These are phyloP conservation scores for Aporophyla nigra DNA, from an alignment of 2,888 invertebrate genomes.

Conservation along the genomic window DNA sequence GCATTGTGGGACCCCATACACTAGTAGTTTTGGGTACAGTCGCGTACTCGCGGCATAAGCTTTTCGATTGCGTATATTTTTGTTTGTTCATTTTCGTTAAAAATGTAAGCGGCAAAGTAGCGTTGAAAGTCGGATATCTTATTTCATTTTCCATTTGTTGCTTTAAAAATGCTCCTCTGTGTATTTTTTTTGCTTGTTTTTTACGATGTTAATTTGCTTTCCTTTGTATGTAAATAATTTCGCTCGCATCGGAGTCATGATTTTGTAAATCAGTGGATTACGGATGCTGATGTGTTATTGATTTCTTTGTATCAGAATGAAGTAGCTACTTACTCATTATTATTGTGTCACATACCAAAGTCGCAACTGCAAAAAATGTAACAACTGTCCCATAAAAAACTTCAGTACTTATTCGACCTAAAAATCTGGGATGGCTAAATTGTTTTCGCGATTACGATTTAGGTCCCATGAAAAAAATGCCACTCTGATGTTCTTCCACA, in stretches of 20 bases:
- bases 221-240: constrained; percentile 56
- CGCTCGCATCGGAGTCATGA: constrained; percentile 32
- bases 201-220: constrained; percentile 42
- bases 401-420: too few relatives aligned
- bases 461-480: too few relatives aligned
- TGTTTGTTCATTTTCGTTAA: constrained; percentile 48
- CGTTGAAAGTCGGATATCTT: constrained; percentile 51
- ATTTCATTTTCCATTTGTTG: constrained; percentile 56
- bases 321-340: background rate
- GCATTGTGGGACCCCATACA: constrained; percentile 89
- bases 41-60: constrained; percentile 72
- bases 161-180: constrained; percentile 45
- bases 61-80: constrained; percentile 30
- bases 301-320: constrained; percentile 10
- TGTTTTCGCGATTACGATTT: too few relatives aligned
- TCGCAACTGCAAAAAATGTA: too few relatives aligned
- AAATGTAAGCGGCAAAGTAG: constrained; percentile 48
- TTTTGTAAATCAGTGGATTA: constrained; percentile 41
- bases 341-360: too few relatives aligned
- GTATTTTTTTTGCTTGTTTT: constrained; percentile 37
- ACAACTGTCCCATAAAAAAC: too few relatives aligned
- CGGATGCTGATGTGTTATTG: constrained; percentile 7
- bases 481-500: too few relatives aligned
- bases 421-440: too few relatives aligned
- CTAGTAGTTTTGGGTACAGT: constrained; percentile 86